Conservation (phyloP, 2,888 invertebrate species). For the Ophonus ardosiacus region DNA sequence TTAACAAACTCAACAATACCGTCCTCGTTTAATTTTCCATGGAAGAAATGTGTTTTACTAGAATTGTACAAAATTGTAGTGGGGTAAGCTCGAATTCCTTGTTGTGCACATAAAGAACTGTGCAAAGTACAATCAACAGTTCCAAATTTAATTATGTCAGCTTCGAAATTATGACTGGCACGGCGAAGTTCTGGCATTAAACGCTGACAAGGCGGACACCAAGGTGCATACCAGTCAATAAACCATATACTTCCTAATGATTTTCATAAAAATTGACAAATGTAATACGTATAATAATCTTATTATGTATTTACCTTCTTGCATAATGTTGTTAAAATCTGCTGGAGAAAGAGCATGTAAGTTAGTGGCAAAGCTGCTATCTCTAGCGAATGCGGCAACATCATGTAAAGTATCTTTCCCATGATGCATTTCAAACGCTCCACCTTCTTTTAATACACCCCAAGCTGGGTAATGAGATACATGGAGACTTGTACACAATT, state of each 20-base stretch:
- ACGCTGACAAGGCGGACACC: conserved; percentile 87
- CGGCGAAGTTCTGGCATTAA: conserved; percentile 83
- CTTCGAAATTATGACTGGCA: conserved; percentile 78
- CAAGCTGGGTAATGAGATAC: conserved; percentile 82
- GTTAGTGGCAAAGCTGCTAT: conserved; percentile 78
- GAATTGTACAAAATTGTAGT: conserved; percentile 83
- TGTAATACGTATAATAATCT: too few relatives aligned
- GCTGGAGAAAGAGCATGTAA: conserved; percentile 81
- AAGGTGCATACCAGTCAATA: conserved; percentile 87
- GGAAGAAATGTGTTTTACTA: conserved; percentile 77
- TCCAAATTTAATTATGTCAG: conserved; percentile 78
- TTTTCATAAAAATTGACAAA: neutral
- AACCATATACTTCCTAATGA: conserved; percentile 78
- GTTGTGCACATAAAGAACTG: conserved; percentile 78
- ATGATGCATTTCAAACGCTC: conserved; percentile 86
- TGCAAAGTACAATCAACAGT: conserved; percentile 85
- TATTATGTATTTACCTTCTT: conserved; percentile 76
- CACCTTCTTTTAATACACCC: conserved; percentile 85
- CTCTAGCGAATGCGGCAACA: conserved; percentile 81
- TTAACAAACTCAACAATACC: conserved; percentile 82
- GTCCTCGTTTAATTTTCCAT: conserved; percentile 79
- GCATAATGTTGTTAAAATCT: conserved; percentile 79
- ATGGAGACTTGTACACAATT: conserved; percentile 80
- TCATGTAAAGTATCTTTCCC: conserved; percentile 80
- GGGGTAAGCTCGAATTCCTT: conserved; percentile 83